Conservation (phyloP, 2,113 vertebrate species). For the Sapayoa aenigma region DNA sequence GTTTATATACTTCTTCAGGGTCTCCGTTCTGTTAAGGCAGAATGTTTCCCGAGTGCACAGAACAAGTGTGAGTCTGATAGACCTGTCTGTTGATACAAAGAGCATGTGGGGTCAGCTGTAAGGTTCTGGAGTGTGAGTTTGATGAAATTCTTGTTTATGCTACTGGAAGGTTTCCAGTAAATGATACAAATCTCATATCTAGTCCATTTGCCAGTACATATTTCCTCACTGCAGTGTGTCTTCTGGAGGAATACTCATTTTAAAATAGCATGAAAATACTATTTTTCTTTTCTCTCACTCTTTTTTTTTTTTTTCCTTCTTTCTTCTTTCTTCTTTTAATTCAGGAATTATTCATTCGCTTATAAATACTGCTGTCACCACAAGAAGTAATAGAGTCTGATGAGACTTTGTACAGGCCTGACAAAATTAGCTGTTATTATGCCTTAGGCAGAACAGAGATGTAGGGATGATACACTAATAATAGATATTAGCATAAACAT, state of each 20-base stretch:
- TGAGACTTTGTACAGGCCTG: not conserved
- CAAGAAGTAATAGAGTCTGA: not conserved
- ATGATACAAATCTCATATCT: not conserved
- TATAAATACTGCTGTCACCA: not conserved
- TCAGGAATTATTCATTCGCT: not conserved
- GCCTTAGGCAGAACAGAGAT: not conserved
- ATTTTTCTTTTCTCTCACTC: accelerated
- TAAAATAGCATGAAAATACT: not conserved
- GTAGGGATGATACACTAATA: not conserved
- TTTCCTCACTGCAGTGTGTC: not conserved
- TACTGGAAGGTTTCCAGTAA: constrained; percentile 11
- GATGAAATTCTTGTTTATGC: constrained; percentile 10
- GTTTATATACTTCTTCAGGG: not conserved
- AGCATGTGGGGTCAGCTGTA: constrained; percentile 25
- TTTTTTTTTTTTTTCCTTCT: not conserved
- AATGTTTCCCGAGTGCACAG: accelerated
- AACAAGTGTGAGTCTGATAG: constrained; percentile 19
- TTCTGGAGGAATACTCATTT: not conserved
- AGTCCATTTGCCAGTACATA: not conserved
- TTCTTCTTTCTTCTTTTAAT: not conserved
- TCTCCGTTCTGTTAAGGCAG: not conserved
- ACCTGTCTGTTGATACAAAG: not conserved
- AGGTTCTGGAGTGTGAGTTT: not conserved
- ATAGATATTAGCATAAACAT: not conserved
- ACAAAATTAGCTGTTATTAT: not conserved